Percentiles rank a stretch among this genome's conserved stretches.
phyloP scores from a whole-genome alignment of 2,797 vertebrate species.

The Mormyrops boulengeri region DNA sequence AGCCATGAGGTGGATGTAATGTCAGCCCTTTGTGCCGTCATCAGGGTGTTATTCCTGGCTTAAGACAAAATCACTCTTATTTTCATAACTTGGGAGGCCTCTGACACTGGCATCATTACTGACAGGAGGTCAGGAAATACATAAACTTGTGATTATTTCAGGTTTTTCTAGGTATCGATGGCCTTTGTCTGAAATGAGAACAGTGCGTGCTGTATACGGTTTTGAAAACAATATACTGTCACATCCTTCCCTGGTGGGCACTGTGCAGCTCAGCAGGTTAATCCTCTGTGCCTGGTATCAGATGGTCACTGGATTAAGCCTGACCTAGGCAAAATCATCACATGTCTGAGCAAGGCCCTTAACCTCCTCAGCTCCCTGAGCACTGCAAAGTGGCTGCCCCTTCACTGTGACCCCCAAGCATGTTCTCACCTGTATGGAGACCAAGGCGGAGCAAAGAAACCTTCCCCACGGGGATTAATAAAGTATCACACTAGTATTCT shows the following conservation, averaged over 20 bases:
- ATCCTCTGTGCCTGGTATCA: too few species aligned
- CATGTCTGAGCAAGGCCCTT: background rate
- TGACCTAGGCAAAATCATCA: background rate
- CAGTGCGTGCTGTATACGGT: background rate
- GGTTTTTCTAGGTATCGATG: background rate
- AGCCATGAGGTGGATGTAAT: background rate
- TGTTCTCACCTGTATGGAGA: background rate
- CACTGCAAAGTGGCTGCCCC: background rate
- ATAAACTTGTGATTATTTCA: background rate
- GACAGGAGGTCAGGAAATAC: background rate
- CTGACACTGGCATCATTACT: constrained; percentile 1
- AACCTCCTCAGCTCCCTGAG: background rate
- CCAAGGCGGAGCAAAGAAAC: background rate
- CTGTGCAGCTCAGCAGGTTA: too few species aligned
- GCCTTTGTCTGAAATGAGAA: background rate
- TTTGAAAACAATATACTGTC: background rate
- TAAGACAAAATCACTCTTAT: background rate
- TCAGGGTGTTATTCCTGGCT: constrained; percentile 12
- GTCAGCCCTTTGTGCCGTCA: background rate
- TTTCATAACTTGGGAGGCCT: constrained; percentile 16
- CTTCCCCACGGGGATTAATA: background rate
- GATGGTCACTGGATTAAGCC: background rate
- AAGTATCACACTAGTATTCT: background rate
- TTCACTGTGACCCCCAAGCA: background rate
- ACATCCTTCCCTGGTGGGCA: background rate